phyloP scores from a whole-genome alignment of 30 jellyfish, hydroid and myxozoan species.

The Clytia hemisphaerica region DNA sequence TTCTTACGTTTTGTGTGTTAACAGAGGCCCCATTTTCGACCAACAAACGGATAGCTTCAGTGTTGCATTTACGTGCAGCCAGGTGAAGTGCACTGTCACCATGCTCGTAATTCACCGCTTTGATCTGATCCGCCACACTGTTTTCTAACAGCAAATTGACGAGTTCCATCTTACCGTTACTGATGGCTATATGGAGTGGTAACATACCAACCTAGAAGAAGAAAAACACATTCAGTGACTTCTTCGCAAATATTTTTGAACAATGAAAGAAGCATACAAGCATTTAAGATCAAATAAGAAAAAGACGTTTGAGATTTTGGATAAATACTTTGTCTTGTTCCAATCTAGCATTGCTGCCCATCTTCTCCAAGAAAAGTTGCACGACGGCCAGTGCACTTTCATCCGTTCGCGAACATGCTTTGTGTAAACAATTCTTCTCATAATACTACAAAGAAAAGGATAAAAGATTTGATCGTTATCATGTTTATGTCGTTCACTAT shows the following conservation, averaged over 20 bases:
- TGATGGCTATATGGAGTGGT: slow-evolving; percentile 73
- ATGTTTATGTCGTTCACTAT: no score
- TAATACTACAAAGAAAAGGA: slow-evolving; percentile 36
- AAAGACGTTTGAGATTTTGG: no score
- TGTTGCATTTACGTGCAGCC: slow-evolving; percentile 72
- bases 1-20: slow-evolving; percentile 55
- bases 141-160: slow-evolving; percentile 55
- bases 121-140: slow-evolving; percentile 62
- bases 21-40: slow-evolving; percentile 72
- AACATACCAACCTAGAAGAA: slow-evolving; percentile 57
- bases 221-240: not conserved
- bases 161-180: slow-evolving; percentile 55
- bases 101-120: slow-evolving; percentile 65
- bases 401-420: slow-evolving; percentile 70
- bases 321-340: slow-evolving; percentile 78
- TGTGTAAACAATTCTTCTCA: slow-evolving; percentile 78
- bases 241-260: not conserved
- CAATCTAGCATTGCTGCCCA: slow-evolving; percentile 72
- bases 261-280: not conserved
- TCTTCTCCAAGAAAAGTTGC: slow-evolving; percentile 39
- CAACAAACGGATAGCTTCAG: slow-evolving; percentile 41
- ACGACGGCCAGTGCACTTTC: slow-evolving; percentile 86
- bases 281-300: no score
- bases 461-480: not conserved
- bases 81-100: slow-evolving; percentile 81